Evolutionary conservation across 35 echinoderm and acorn worm genomes (phyloP).

Genomic region (Nesometra sesokonis): DNA sequence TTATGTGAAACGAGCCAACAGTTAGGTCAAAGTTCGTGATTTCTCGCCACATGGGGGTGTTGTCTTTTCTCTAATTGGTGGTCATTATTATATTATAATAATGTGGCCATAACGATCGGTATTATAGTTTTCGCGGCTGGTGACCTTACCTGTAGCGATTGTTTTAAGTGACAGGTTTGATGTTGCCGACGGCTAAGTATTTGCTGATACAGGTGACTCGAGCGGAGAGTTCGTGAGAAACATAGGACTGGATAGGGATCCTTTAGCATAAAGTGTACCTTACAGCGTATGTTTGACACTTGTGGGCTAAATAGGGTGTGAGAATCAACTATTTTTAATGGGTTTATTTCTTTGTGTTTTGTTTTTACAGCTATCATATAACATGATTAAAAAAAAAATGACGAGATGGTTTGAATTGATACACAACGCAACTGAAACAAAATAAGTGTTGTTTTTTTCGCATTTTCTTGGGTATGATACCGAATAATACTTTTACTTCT

Average conservation of each 20-base stretch:
- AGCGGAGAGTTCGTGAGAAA: neutral
- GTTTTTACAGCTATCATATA: no score
- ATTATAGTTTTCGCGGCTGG: neutral
- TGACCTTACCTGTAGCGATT: neutral
- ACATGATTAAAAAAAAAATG: no score
- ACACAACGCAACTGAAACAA: no score
- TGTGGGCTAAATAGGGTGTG: neutral
- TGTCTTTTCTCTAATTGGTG: neutral
- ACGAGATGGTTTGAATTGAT: no score
- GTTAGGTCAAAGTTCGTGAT: neutral
- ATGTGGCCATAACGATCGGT: neutral
- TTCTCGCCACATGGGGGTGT: neutral
- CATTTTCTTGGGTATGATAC: no score
- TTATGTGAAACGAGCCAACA: neutral
- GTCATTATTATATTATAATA: conserved; percentile 1
- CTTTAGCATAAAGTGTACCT: no score
- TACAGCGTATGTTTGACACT: neutral
- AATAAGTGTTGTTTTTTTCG: no score
- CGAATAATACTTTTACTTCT: no score
- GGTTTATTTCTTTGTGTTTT: no score
- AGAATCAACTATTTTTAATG: no score
- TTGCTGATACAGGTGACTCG: neutral
- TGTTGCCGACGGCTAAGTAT: neutral
- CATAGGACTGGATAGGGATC: no score
- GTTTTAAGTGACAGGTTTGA: neutral